Evolutionary conservation across 2,797 vertebrate genomes (phyloP).

Genomic region (Poecilia picta): DNA sequence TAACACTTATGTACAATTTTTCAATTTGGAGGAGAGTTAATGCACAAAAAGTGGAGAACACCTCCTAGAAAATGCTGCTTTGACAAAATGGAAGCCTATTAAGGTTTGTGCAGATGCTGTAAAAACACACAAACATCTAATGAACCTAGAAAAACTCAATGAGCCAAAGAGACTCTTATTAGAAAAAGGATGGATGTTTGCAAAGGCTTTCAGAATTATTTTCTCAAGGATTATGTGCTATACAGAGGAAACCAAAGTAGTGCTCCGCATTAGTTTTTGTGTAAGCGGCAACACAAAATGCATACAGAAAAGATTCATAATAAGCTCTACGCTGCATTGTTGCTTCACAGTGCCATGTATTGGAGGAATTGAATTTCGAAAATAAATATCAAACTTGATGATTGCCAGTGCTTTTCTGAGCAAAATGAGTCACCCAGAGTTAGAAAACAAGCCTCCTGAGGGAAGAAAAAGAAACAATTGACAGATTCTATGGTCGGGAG

Average conservation of each 20-base stretch:
- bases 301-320: neutral
- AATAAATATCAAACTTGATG: slow-evolving; percentile 5
- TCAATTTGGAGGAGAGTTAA: neutral
- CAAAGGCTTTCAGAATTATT: slow-evolving; percentile 8
- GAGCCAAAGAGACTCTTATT: slow-evolving; percentile 9
- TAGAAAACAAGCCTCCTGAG: neutral
- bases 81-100: slow-evolving; percentile 2
- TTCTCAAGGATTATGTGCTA: neutral
- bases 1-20: neutral
- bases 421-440: slow-evolving; percentile 1
- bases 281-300: neutral
- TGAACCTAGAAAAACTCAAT: slow-evolving; percentile 5
- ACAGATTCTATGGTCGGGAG: neutral
- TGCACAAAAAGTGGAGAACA: neutral
- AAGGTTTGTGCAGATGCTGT: neutral
- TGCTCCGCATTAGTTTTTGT: neutral
- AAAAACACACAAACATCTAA: neutral
- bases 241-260: neutral
- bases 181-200: slow-evolving; percentile 5
- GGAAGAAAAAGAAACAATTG: slow-evolving; percentile 2
- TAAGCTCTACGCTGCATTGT: neutral
- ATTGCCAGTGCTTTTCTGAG: neutral
- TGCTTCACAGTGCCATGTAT: slow-evolving; percentile 9
- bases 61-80: neutral
- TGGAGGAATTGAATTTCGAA: slow-evolving; percentile 1